Evolutionary conservation across 2,888 invertebrate genomes (phyloP), one percentile per base, ranked within the genome.

Genomic region (Plebejus argus): DNA sequence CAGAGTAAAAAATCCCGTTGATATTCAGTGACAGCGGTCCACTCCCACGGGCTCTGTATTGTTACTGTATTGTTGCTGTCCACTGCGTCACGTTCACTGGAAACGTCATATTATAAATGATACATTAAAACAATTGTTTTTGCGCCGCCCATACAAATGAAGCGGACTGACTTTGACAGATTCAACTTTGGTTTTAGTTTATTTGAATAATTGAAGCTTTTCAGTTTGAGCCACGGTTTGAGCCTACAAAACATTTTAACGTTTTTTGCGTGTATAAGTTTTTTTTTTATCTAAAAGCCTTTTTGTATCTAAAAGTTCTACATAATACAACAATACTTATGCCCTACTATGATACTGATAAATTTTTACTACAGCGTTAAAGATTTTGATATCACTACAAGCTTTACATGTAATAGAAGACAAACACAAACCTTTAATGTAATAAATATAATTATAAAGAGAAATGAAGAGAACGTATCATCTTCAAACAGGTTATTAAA

Each of bases 21-120:
- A 87, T 88, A 89, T 90, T 89, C 86, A 86, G 89, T 87, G 88
- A 88, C 90, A 86, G 87, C 83, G 82, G 83, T 82, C 80, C 82
- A 23, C 80, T 84, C 85, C 83, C 82, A 78, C 83, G 83, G 86
- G 84, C 84, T 79, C 77, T 87, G 88, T 87, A 87, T 88, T 86
- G 87, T 85, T 53, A 53, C 81, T 82, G 77, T 20, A 80, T 79
- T 81, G 82, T 81, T 82, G 80, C 83, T n/a, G 78, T 80, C 66
- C 75, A 58, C 58, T 70, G 33, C 53, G 71, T 76, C 71, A 76
- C 86, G 58, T 66, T 53, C 70, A 70, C 75, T 77, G 77, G 77
- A 77, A 49, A 71, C 6, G 53, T 45, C 56, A 72, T 77, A 77
- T 76, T 76, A 76, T 76, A 33, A 66, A 66, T 76, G 76, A 58